phyloP scores from a whole-genome alignment of 2,113 vertebrate genomes.

The Dasypus novemcinctus region DNA sequence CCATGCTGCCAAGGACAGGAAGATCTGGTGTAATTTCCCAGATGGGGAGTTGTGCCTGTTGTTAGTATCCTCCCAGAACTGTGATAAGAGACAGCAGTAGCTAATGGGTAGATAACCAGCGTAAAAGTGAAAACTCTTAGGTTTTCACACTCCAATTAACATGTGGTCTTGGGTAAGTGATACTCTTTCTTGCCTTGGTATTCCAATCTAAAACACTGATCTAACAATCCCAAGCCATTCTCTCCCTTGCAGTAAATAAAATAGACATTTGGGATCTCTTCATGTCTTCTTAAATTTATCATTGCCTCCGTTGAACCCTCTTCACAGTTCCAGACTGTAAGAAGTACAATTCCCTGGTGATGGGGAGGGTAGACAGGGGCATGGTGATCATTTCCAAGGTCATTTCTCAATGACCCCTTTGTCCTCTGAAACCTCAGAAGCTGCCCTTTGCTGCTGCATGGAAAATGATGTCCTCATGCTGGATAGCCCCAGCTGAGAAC shows the following conservation, averaged over 20 bases:
- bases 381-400: conserved; percentile 4
- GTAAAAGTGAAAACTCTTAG: conserved; percentile 17
- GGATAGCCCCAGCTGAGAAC: conserved; percentile 7
- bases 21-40: conserved; percentile 49
- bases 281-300: background rate
- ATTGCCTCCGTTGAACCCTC: background rate
- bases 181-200: background rate
- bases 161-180: background rate
- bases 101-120: conserved; percentile 10
- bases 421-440: conserved; percentile 20
- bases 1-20: conserved; percentile 36
- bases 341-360: background rate
- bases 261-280: background rate
- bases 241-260: background rate
- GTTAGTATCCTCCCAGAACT: conserved; percentile 51
- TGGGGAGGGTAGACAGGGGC: background rate
- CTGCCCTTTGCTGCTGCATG: conserved; percentile 39
- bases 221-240: background rate
- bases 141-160: conserved; percentile 28
- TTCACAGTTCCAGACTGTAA: background rate
- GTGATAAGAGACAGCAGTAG: conserved; percentile 31
- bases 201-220: conserved; percentile 24
- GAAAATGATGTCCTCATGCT: conserved; percentile 35
- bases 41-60: background rate
- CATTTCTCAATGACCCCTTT: conserved; percentile 3